Percentiles rank a stretch among this genome's conserved stretches.
phyloP scores from a whole-genome alignment of 2,797 vertebrate species.

The Helicolenus hilgendorfi region DNA sequence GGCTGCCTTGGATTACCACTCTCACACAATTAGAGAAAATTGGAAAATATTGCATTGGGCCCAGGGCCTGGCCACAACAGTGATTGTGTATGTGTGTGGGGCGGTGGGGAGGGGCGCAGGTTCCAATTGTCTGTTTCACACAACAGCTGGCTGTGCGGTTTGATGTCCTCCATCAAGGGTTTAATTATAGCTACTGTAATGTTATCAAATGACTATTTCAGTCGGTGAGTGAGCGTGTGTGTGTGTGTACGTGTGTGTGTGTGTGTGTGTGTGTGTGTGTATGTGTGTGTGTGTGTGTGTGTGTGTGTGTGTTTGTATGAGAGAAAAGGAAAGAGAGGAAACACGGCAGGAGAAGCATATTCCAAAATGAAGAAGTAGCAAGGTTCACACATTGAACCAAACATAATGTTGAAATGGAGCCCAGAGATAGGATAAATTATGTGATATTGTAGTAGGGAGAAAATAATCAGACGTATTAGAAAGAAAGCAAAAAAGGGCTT shows the following conservation, averaged over 20 bases:
- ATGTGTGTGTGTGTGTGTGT: background rate
- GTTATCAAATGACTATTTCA: conserved; percentile 85
- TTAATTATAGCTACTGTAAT: conserved; percentile 87
- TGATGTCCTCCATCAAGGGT: conserved; percentile 85
- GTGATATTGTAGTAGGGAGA: background rate
- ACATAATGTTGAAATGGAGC: conserved; percentile 17
- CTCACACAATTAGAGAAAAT: conserved; percentile 90
- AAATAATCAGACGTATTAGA: conserved; percentile 11
- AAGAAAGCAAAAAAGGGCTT: background rate
- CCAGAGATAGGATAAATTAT: conserved; percentile 15
- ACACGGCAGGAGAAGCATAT: background rate
- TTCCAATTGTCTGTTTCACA: conserved; percentile 80
- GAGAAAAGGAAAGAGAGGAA: background rate
- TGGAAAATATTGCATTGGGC: conserved; percentile 91
- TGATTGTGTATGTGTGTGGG: conserved; percentile 66
- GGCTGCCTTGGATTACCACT: conserved; percentile 88
- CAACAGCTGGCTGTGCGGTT: conserved; percentile 84
- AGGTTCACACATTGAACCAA: conserved; percentile 12
- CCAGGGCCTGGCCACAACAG: conserved; percentile 74
- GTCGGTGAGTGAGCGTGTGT: conserved; percentile 27
- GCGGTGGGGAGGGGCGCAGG: conserved; percentile 43
- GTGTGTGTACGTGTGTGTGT: background rate
- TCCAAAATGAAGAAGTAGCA: conserved; percentile 37
- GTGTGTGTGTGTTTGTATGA: background rate
- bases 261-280: background rate